Base-by-base conservation (phyloP, 2,113 vertebrate genomes). In the Burhinus bistriatus region DNA sequence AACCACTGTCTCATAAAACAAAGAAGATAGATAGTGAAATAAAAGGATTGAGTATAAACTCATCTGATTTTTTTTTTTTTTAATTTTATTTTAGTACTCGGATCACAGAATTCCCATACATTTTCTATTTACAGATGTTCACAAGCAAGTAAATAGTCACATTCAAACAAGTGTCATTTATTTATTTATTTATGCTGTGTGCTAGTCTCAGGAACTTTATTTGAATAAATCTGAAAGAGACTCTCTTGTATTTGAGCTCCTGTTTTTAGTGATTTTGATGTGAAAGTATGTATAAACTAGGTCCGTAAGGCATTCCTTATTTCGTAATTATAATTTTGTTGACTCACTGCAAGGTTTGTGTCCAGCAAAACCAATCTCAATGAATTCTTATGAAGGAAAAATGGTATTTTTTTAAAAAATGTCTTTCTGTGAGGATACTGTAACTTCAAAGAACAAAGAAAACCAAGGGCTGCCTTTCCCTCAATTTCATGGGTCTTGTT, bases 251-350 rank as follows among this genome's bases (percentile, higher is more conserved):
- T 86, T 86, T 94, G 52, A 95, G 42, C 6, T 90, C 69, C 90
- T 83, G 44, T 42, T 93, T 77, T 91, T 58, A 86, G 65, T 79
- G 55, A 89, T 86, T 97, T 93, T 97, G 57, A 91, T 97, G 89
- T 95, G 90, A 95, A 96, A 94, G 42, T 96, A 94, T 91, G 54
- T 98, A 96, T 96, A 97, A 85, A 91, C 80, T 88, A 83, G 30
- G n/a, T 97, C 79, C 2, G 1, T 89, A 89, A 97, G 75, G 52
- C 86, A 90, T 92, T 96, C 47, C 84, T 95, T 95, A 92, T 93
- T 96, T 97, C 34, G 6, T 97, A 98, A 97, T 95, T 97, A 95
- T 94, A 93, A 87, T 95, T 88, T 73, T 87, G 22, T 95, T 97
- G 90, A 97, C 81, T 97, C 87, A 97, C 87, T 96, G 52, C 42